These are phyloP conservation scores for Marronus borbonicus DNA, from an alignment of 2,888 invertebrate genomes.

Conservation along the genomic window DNA sequence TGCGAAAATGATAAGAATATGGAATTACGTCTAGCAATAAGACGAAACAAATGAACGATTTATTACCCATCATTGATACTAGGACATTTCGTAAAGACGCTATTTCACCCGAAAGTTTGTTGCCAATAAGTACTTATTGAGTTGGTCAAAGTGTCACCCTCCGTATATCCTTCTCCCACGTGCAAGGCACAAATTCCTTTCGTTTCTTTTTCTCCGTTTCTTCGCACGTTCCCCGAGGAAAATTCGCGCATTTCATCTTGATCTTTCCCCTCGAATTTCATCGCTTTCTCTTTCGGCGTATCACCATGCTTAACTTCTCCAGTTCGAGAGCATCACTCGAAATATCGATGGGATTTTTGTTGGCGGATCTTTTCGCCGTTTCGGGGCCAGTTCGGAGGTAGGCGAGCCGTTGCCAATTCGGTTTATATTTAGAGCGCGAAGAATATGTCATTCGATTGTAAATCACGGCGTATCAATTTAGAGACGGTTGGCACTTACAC, in stretches of 20 bases:
- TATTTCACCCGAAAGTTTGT: constrained; percentile 12
- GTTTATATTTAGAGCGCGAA: constrained; percentile 48
- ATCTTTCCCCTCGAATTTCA: neutral
- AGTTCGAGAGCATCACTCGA: neutral
- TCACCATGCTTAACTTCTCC: neutral
- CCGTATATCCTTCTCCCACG: neutral
- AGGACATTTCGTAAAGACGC: no score
- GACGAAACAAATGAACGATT: no score
- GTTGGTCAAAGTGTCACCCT: constrained; percentile 43
- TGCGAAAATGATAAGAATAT: no score
- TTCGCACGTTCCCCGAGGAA: neutral
- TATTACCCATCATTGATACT: no score
- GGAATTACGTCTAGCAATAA: no score
- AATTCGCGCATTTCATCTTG: neutral
- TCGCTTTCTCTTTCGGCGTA: neutral
- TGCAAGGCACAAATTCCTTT: neutral
- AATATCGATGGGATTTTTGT: constrained; percentile 36
- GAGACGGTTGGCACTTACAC: constrained; percentile 44
- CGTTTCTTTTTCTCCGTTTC: neutral
- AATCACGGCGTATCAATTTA: constrained; percentile 49
- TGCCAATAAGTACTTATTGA: constrained; percentile 39
- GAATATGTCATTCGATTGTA: constrained; percentile 51
- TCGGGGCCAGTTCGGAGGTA: neutral
- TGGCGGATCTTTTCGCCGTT: constrained; percentile 6
- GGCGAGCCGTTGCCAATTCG: constrained; percentile 37